Conservation (phyloP, 2,888 invertebrate species). For the Rhodophaea formosa region DNA sequence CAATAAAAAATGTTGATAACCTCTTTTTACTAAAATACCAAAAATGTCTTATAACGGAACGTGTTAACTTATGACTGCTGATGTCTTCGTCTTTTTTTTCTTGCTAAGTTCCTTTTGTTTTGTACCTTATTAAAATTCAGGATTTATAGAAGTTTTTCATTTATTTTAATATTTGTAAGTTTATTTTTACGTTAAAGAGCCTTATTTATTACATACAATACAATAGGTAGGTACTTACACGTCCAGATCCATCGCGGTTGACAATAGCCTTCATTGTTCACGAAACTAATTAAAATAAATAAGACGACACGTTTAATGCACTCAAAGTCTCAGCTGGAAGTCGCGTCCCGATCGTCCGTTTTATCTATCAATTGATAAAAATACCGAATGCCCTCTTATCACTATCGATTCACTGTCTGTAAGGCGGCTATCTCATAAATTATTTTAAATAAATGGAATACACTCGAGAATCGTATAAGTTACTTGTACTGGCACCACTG, state of each 20-base stretch:
- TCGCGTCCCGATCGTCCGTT: constrained; percentile 39
- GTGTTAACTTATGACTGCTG: neutral
- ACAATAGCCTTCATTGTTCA: constrained; percentile 32
- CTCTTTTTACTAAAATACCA: neutral
- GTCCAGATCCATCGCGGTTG: neutral
- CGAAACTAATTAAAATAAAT: constrained; percentile 13
- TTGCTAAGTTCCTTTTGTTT: neutral
- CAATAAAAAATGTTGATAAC: constrained; percentile 8
- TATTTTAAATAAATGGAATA: neutral
- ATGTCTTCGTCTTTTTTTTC: neutral
- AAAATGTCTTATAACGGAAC: constrained; percentile 1
- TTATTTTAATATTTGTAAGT: neutral
- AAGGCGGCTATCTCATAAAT: constrained; percentile 26
- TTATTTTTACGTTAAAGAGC: neutral
- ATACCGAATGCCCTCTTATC: constrained; percentile 49
- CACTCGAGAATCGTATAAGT: neutral
- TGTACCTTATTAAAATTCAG: neutral
- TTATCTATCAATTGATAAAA: constrained; percentile 49
- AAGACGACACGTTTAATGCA: constrained; percentile 2
- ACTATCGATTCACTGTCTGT: constrained; percentile 51
- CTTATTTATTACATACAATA: neutral
- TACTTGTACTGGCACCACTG: neutral
- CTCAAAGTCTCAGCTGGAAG: constrained; percentile 17
- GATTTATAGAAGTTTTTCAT: neutral
- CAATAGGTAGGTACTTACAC: neutral